Evolutionary conservation across 2,113 vertebrate species (phyloP).

Genomic region (Dicentrarchus labrax): DNA sequence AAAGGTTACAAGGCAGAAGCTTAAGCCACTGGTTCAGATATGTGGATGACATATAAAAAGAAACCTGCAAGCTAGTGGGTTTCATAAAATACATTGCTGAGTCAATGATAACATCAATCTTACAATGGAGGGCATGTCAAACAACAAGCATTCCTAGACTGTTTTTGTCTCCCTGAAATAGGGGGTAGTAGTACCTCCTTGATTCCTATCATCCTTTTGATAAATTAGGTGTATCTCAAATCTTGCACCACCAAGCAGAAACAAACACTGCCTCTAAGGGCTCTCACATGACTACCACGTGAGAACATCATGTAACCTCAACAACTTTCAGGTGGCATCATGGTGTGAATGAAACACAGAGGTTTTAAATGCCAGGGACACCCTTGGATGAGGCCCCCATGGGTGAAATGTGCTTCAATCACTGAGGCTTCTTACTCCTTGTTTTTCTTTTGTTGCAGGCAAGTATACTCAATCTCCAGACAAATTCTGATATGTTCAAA

Average conservation of each 20-base stretch:
- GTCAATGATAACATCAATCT: conserved; percentile 41
- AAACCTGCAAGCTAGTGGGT: conserved; percentile 1
- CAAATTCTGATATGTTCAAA: neutral
- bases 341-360: neutral
- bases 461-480: neutral
- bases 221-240: conserved; percentile 23
- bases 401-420: neutral
- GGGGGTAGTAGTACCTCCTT: neutral
- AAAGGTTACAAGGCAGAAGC: neutral
- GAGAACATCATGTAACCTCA: conserved; percentile 4
- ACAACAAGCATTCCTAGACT: conserved; percentile 15
- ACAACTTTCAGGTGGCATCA: conserved; percentile 12
- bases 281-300: neutral
- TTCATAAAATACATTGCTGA: conserved; percentile 26
- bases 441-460: neutral
- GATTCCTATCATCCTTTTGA: conserved; percentile 30
- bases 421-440: neutral
- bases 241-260: conserved; percentile 12
- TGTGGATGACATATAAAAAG: conserved; percentile 12
- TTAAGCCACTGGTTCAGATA: conserved; percentile 6
- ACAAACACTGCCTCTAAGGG: neutral
- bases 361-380: neutral
- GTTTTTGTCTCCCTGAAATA: neutral
- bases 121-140: conserved; percentile 1
- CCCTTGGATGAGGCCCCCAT: neutral